A percentile compares a stretch with the other conserved stretches of the same genome.
Conservation (phyloP, 1,140 invertebrate genomes). For the Diploscapter pachys region DNA sequence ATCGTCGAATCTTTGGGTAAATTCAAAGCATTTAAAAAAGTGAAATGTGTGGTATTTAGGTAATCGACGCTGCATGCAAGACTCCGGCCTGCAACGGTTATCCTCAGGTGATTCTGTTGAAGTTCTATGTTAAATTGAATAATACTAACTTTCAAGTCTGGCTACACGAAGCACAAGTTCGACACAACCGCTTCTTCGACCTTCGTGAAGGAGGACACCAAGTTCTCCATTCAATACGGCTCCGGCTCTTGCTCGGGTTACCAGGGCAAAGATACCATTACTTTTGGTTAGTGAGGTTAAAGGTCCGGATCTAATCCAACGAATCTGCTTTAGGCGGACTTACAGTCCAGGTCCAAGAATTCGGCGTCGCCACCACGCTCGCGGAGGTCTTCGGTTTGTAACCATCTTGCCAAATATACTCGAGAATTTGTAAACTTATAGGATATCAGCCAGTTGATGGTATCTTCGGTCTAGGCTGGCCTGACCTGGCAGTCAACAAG, state of each 20-base stretch:
- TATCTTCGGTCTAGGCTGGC: conserved; percentile 48
- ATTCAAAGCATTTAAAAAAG: conserved; percentile 45
- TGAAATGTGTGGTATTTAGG: conserved; percentile 45
- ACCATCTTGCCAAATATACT: too few relatives aligned
- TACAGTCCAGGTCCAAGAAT: conserved; percentile 34
- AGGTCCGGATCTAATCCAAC: too few relatives aligned
- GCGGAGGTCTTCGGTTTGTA: conserved; percentile 42
- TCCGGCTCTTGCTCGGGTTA: conserved; percentile 39
- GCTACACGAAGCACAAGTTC: conserved; percentile 41
- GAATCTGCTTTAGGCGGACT: conserved; percentile 28
- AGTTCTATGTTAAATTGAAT: neutral
- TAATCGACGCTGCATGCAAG: conserved; percentile 41
- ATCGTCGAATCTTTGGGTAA: conserved; percentile 46
- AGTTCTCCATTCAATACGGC: conserved; percentile 44
- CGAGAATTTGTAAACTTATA: too few relatives aligned
- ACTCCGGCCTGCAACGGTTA: conserved; percentile 41
- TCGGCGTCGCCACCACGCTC: conserved; percentile 40
- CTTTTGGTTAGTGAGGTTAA: conserved; percentile 10
- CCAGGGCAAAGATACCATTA: conserved; percentile 34
- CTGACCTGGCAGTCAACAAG: conserved; percentile 44
- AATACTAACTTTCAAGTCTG: conserved; percentile 21
- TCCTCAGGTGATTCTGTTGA: neutral
- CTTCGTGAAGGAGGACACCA: conserved; percentile 29
- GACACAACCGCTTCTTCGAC: conserved; percentile 40
- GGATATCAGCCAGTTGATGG: conserved; percentile 47